These are phyloP conservation scores for Diceros bicornis DNA, from an alignment of 2,797 vertebrate species.

Conservation along the genomic window DNA sequence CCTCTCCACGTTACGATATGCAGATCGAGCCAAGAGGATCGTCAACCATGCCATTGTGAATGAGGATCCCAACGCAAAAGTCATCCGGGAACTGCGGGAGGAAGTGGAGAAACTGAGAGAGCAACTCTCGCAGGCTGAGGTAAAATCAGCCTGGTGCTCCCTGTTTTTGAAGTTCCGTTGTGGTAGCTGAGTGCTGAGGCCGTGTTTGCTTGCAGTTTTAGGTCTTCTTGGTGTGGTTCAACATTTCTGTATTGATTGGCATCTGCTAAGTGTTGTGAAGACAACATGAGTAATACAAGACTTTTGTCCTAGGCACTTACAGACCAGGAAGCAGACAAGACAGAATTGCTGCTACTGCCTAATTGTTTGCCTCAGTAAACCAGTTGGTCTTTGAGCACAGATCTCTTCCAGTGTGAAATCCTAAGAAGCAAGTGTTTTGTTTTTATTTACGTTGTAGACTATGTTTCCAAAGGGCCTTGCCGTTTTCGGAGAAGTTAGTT, in stretches of 20 bases:
- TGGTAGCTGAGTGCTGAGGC: background rate
- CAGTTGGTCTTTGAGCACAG: background rate
- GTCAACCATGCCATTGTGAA: slow-evolving; percentile 98
- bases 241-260: background rate
- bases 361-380: background rate
- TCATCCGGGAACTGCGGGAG: slow-evolving; percentile 97
- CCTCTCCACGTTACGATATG: slow-evolving; percentile 96
- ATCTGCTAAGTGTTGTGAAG: background rate
- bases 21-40: slow-evolving; percentile 98
- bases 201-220: rapidly evolving
- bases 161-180: too few species aligned
- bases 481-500: background rate
- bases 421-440: background rate
- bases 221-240: background rate
- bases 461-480: background rate
- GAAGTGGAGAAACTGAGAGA: slow-evolving; percentile 98
- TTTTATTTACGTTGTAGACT: background rate
- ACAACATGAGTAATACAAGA: background rate
- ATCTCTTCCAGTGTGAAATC: background rate
- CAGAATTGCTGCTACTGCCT: background rate
- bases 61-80: slow-evolving; percentile 98
- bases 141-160: slow-evolving; percentile 72
- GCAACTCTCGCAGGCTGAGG: slow-evolving; percentile 98
- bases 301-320: background rate
- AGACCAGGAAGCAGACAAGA: background rate